These are phyloP conservation scores for Halocynthia aurantium DNA, from an alignment of 23 tunicate genomes.

Conservation along the genomic window DNA sequence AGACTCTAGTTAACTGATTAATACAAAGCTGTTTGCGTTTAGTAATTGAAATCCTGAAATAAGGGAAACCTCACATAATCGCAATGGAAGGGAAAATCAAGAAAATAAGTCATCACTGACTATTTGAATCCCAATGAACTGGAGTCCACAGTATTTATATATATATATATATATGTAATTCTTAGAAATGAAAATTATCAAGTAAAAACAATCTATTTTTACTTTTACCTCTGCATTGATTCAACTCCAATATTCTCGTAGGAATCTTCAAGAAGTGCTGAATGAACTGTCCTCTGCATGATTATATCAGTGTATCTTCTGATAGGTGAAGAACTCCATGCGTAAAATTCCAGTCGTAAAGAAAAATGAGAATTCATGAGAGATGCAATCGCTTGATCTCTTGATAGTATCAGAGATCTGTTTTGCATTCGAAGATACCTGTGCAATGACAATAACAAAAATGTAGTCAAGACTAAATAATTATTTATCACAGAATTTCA, in stretches of 20 bases:
- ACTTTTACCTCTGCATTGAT: no score
- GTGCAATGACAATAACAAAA: not conserved
- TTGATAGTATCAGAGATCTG: conserved; percentile 13
- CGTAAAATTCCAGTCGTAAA: conserved; percentile 40
- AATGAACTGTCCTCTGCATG: conserved; percentile 18
- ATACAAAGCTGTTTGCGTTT: no score
- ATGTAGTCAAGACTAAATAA: no score
- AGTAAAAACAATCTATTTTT: no score
- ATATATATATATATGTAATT: not conserved
- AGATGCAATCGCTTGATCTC: not conserved
- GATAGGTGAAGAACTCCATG: conserved; percentile 60
- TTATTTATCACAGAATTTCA: not conserved
- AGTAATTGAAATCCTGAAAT: no score
- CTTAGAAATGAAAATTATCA: no score
- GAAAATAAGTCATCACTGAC: not conserved
- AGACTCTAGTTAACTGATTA: no score
- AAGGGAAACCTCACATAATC: no score
- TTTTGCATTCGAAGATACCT: conserved; percentile 37
- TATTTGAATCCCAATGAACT: not conserved
- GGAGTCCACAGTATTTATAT: no score
- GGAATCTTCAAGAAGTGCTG: no score
- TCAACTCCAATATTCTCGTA: no score
- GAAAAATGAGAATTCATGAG: conserved; percentile 37
- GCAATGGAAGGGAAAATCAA: no score
- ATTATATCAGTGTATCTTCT: conserved; percentile 64